Evolutionary conservation across 2,797 vertebrate species (phyloP), one percentile per base, ranked within the genome.

Genomic region (Limosa lapponica): DNA sequence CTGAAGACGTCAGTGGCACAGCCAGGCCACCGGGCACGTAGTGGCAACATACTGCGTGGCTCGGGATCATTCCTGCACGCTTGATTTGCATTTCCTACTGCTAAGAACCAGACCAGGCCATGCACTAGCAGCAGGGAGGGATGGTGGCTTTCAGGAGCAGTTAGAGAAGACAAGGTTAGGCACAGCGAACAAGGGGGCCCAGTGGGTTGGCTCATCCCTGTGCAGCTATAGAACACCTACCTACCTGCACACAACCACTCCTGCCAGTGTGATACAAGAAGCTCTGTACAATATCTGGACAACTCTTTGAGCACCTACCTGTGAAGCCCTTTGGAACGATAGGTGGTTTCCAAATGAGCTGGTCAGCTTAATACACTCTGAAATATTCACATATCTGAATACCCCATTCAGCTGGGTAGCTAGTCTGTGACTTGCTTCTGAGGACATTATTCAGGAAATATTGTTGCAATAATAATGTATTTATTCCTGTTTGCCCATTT

Each of bases 141-240:
- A 61, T 20, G 11, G 49, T 18, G 23, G 13, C 51, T 61, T 30
- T 72, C 74, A 89, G 67, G 32, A 93, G 12, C 18, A 46, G 59
- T 19, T 79, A 69, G 16, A 88, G 71, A 58, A 92, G 57, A 25
- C 3, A 65, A 24, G 7, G 25, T 15, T 34, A 11, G 32, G 32
- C 0, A 1, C 58, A 41, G 44, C 32, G 23, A 10, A 16, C 3
- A 3, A 48, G 11, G 15, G 5, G 3, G 3, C 2, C 0, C 5
- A 6, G n/a, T 57, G 28, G 16, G 46, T 82, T 74, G 36, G 13
- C 8, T 86, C 41, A 28, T 49, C 27, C 28, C 54, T 79, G 37
- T 44, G 51, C 57, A 71, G 52, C 16, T 17, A 27, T 2, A 28
- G 23, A 52, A 54, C 8, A 43, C 0, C 0, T n/a, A 43, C 0